Conservation (phyloP, 2,888 invertebrate species). For the Mesorhabditis belari region DNA sequence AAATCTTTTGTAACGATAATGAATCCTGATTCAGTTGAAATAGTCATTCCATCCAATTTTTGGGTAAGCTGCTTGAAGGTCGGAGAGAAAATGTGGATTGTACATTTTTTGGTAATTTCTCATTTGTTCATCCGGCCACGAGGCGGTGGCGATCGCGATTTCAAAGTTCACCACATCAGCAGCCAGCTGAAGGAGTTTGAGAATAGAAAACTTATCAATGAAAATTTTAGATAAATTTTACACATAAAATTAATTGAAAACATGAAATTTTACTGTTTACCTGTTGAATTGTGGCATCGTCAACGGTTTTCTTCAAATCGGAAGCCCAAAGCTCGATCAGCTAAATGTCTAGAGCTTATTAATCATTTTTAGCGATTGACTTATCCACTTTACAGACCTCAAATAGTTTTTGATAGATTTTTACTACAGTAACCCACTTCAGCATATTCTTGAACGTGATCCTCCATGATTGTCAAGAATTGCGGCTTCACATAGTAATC, state of each 20-base stretch:
- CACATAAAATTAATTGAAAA: too few species aligned
- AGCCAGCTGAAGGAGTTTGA: constrained; percentile 9
- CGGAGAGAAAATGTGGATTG: constrained; percentile 32
- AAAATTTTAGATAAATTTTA: background rate
- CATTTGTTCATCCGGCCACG: constrained; percentile 32
- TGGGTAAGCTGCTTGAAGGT: constrained; percentile 20
- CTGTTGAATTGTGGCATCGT: background rate
- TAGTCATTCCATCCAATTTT: constrained; percentile 28
- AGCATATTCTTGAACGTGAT: background rate
- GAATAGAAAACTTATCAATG: background rate
- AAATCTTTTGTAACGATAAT: background rate
- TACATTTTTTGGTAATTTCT: constrained; percentile 43
- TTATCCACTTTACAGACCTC: too few species aligned
- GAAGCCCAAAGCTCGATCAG: background rate
- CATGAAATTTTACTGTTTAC: too few species aligned
- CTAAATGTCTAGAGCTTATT: too few species aligned
- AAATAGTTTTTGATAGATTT: too few species aligned
- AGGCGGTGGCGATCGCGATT: constrained; percentile 30
- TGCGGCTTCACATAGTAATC: constrained; percentile 42
- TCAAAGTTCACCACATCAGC: constrained; percentile 15
- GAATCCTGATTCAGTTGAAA: constrained; percentile 3
- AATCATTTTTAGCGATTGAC: too few species aligned
- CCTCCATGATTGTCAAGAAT: constrained; percentile 10
- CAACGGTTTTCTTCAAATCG: background rate
- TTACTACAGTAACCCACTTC: background rate